Evolutionary conservation across 2,113 vertebrate species (phyloP).

Genomic region (Isurus oxyrinchus): DNA sequence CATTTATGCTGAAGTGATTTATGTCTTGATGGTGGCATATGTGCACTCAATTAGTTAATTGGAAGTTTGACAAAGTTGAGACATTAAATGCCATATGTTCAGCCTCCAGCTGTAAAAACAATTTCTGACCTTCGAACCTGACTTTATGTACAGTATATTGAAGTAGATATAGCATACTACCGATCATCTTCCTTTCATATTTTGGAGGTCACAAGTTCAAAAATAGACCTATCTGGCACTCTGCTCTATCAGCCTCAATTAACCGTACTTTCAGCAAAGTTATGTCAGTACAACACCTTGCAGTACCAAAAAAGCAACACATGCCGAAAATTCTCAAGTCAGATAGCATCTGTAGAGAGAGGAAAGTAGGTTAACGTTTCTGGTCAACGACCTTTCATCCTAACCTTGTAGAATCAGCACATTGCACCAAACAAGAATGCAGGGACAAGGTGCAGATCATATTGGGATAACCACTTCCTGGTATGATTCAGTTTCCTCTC

Average conservation of each 20-base stretch:
- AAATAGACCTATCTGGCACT: background rate
- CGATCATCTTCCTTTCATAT: background rate
- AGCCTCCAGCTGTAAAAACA: slow-evolving; percentile 9
- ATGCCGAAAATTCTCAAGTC: background rate
- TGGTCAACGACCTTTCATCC: background rate
- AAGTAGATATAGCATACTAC: background rate
- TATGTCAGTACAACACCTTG: background rate
- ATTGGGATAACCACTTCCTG: background rate
- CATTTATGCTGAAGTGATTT: slow-evolving; percentile 25
- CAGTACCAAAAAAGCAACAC: background rate
- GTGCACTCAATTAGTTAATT: slow-evolving; percentile 25
- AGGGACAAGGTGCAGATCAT: background rate
- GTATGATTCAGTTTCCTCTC: background rate
- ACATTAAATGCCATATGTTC: slow-evolving; percentile 33
- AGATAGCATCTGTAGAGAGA: background rate
- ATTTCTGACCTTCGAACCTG: background rate
- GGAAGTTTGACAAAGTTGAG: slow-evolving; percentile 27
- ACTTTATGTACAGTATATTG: background rate
- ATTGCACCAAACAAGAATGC: background rate
- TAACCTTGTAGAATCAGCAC: background rate
- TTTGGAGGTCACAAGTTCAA: background rate
- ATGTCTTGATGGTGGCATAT: slow-evolving; percentile 6
- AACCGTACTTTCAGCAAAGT: background rate
- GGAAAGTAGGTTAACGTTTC: background rate
- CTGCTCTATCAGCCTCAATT: background rate